Percentiles rank a stretch among this genome's conserved stretches.
phyloP scores from a whole-genome alignment of 1,140 invertebrate genomes.

The Cotesia typhae region DNA sequence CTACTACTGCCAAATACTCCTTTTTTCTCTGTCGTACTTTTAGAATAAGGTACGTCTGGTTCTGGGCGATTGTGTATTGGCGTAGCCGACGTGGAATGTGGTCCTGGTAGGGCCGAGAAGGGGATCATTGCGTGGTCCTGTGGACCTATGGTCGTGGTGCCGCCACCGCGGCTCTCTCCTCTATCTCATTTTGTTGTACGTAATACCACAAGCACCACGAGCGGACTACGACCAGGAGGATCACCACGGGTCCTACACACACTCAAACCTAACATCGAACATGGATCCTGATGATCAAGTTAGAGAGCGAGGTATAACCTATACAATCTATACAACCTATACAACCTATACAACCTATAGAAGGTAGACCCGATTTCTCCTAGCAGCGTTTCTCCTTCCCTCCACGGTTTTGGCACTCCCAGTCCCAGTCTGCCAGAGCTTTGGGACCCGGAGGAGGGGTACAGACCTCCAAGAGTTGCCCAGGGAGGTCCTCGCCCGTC shows the following conservation, averaged over 20 bases:
- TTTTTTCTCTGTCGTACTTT: constrained; percentile 9
- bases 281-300: constrained; percentile 19
- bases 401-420: constrained; percentile 10
- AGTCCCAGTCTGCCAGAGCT: neutral
- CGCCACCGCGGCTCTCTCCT: neutral
- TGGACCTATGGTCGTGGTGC: constrained; percentile 32
- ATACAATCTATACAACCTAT: too few species aligned
- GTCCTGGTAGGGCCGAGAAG: constrained; percentile 47
- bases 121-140: constrained; percentile 36
- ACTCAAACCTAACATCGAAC: neutral
- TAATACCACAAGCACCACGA: constrained; percentile 1
- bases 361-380: neutral
- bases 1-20: constrained; percentile 19
- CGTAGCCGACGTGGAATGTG: constrained; percentile 56
- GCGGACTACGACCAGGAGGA: constrained; percentile 11
- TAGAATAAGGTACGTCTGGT: constrained; percentile 26
- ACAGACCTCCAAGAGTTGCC: constrained; percentile 55
- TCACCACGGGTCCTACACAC: constrained; percentile 5
- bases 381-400: neutral
- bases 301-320: neutral
- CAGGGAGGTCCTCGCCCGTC: constrained; percentile 55
- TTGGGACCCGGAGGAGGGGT: constrained; percentile 37
- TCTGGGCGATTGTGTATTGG: constrained; percentile 41
- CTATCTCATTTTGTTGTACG: constrained; percentile 13
- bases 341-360: too few species aligned